These are phyloP conservation scores for Acanthosepion pharaonis DNA, from an alignment of 2,888 invertebrate genomes.

Conservation along the genomic window DNA sequence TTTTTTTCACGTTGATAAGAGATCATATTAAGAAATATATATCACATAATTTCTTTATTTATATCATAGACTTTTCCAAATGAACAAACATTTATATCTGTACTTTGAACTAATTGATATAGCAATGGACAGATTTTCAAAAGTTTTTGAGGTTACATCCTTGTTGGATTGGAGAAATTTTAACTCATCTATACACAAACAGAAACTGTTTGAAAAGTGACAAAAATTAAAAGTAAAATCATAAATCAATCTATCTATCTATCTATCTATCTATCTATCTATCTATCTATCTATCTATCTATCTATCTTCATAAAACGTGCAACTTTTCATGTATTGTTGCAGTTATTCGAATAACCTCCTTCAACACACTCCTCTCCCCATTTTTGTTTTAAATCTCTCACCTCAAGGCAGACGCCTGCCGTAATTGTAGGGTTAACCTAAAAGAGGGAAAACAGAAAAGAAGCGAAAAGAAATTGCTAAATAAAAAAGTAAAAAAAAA, in stretches of 20 bases:
- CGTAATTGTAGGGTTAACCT: slow-evolving; percentile 1
- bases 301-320: background rate
- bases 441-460: background rate
- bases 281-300: background rate
- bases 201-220: no score
- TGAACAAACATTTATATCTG: no score
- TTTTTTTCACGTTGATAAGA: no score
- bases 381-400: background rate
- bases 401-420: background rate
- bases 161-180: no score
- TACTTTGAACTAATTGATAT: no score
- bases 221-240: no score
- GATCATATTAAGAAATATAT: no score
- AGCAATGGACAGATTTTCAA: no score
- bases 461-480: background rate
- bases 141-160: no score
- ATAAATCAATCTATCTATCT: background rate
- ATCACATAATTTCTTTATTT: no score
- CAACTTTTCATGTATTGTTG: background rate
- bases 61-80: no score
- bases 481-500: background rate
- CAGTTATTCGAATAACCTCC: background rate
- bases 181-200: no score
- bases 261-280: background rate
- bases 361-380: background rate